Base-by-base conservation (phyloP, 2,888 invertebrate genomes). In the Furcula furcula region DNA sequence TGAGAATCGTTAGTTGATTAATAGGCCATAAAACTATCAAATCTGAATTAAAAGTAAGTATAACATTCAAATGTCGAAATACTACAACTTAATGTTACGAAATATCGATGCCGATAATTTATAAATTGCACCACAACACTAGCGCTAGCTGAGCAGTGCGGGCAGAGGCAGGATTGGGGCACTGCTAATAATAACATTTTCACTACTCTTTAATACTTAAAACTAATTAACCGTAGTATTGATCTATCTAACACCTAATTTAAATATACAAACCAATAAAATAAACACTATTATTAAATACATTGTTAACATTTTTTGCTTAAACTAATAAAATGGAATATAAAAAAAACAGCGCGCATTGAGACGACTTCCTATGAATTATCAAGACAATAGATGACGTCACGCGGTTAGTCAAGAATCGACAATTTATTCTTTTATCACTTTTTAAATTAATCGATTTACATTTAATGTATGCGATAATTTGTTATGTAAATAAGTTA, bases 331-430 rank as follows among this genome's bases (percentile, higher is more conserved):
- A 21, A 41, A 26, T 35, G 14, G 21, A 19, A 11, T 12, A n/a
- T n/a, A 6, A 15, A 13, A 37, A 41, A 28, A 50, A 49, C 34
- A 30, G 16, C 38, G 34, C 20, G 18, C 41, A 44, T 15, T 49
- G 48, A 49, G 49, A 36, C 29, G 11, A 46, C 44, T 38, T 46
- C 54, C 27, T 48, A 35, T 30, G 30, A 40, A 44, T 27, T 46
- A 45, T 32, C 32, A 36, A 62, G 65, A 79, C 76, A 78, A 78
- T 76, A 55, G 67, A 38, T 79, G 76, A 77, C 78, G 77, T 80
- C 80, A 79, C 40, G 22, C 30, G 33, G 45, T 59, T 46, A 55
- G 57, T 35, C 31, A 20, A 38, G 28, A 46, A 46, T 48, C 23
- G 40, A 55, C 46, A 45, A 41, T 41, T n/a, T 34, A 44, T 36